These are phyloP conservation scores for Andrena camellia DNA, from an alignment of 2,888 invertebrate species.

Conservation along the genomic window DNA sequence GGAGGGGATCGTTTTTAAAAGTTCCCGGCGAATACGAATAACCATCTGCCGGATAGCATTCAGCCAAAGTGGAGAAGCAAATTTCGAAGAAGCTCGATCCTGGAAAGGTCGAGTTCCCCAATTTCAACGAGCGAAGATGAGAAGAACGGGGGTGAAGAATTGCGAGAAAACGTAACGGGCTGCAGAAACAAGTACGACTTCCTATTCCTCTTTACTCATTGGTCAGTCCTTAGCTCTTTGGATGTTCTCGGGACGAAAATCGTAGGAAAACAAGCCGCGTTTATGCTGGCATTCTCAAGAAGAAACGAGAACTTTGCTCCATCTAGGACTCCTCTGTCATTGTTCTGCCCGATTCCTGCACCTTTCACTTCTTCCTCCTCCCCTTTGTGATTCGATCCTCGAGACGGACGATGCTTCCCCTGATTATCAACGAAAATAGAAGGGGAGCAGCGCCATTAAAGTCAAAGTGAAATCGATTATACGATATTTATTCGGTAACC, in stretches of 20 bases:
- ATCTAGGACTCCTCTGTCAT: neutral
- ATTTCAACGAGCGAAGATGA: too few relatives aligned
- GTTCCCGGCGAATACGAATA: constrained; percentile 8
- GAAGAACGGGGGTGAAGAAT: neutral
- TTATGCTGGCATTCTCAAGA: neutral
- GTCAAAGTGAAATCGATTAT: neutral
- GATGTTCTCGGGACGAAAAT: constrained; percentile 11
- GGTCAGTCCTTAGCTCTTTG: constrained; percentile 2
- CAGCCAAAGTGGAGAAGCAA: neutral
- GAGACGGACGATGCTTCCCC: neutral
- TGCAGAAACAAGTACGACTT: neutral
- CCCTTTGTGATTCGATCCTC: neutral
- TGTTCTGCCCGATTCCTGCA: constrained; percentile 1
- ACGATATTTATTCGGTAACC: too few relatives aligned
- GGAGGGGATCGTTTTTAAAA: neutral
- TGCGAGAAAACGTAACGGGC: neutral
- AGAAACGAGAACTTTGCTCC: neutral
- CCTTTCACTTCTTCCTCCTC: constrained; percentile 20
- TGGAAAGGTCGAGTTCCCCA: too few relatives aligned
- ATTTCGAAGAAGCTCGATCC: too few relatives aligned
- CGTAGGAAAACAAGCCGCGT: constrained; percentile 31
- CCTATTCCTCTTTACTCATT: constrained; percentile 19
- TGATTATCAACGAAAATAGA: constrained; percentile 22
- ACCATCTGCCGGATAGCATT: neutral
- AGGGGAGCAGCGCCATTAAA: neutral